Percentiles rank a stretch among this genome's conserved stretches.
Conservation (phyloP, 2,797 vertebrate species). For the Mycteria americana region DNA sequence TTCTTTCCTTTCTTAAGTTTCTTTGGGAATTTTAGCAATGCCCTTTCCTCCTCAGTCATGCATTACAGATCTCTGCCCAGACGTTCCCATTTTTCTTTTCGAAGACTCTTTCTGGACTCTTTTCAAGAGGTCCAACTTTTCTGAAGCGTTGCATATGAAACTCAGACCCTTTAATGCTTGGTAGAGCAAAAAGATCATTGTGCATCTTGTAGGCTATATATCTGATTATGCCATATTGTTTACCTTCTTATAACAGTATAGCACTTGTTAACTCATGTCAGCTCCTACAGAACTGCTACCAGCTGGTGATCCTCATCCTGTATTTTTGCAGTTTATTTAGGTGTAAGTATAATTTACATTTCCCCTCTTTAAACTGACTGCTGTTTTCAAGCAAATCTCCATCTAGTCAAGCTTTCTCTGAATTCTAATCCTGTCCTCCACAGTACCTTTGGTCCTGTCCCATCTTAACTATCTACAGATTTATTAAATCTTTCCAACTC, state of each 20-base stretch:
- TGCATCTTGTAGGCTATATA: background rate
- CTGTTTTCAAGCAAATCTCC: background rate
- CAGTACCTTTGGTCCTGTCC: background rate
- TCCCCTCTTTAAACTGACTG: background rate
- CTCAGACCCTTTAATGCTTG: background rate
- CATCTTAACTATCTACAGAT: background rate
- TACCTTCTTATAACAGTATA: background rate
- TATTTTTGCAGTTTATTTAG: background rate
- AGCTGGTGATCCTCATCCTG: background rate
- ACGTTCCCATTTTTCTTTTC: background rate
- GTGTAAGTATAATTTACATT: background rate
- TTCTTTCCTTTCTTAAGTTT: background rate
- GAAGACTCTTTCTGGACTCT: background rate
- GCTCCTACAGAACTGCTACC: background rate
- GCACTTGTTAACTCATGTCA: background rate
- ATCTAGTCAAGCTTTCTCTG: background rate
- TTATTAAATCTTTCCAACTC: background rate
- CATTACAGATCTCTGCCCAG: background rate
- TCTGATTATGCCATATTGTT: background rate
- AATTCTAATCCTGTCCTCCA: background rate
- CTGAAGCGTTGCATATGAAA: background rate
- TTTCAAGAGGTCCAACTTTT: background rate
- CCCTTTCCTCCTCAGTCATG: background rate
- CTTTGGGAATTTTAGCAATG: background rate
- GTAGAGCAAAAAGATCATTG: background rate